These are phyloP conservation scores for Alentia gelatinosa DNA, from an alignment of 2,888 invertebrate species.

Conservation along the genomic window DNA sequence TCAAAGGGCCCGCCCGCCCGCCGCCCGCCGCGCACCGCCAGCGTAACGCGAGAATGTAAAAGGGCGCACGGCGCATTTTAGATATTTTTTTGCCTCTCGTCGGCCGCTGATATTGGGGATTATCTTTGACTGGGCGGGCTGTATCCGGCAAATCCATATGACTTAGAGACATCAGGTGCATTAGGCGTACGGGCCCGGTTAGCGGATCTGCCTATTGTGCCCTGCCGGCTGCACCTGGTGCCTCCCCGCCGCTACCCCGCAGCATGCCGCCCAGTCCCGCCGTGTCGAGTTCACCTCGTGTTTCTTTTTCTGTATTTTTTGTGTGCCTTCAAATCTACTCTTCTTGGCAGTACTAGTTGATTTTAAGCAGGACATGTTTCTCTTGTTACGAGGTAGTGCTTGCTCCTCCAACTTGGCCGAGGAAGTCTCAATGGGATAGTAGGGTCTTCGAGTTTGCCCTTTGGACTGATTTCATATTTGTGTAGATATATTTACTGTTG, in stretches of 20 bases:
- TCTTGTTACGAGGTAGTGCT: no score
- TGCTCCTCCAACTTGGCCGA: no score
- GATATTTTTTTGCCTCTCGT: not conserved
- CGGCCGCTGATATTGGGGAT: not conserved
- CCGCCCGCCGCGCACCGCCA: not conserved
- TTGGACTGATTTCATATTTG: no score
- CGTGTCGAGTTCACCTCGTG: no score
- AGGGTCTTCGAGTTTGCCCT: no score
- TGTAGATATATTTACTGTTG: no score
- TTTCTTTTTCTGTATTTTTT: no score
- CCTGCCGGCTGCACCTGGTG: not conserved
- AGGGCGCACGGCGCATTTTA: not conserved
- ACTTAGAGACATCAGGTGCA: conserved; percentile 15
- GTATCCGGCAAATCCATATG: conserved; percentile 38
- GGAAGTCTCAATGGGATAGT: no score
- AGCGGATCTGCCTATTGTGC: not conserved
- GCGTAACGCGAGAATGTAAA: conserved; percentile 3
- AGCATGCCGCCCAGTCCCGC: not conserved
- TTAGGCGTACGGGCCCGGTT: not conserved
- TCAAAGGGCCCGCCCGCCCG: not conserved
- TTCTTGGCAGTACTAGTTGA: no score
- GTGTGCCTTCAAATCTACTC: no score
- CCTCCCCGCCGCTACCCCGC: not conserved
- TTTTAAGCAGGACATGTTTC: no score
- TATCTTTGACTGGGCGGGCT: conserved; percentile 26